Percentiles rank a stretch among this genome's conserved stretches.
These are phyloP conservation scores for Leptothorax acervorum DNA, from an alignment of 2,888 invertebrate species.

Conservation along the genomic window DNA sequence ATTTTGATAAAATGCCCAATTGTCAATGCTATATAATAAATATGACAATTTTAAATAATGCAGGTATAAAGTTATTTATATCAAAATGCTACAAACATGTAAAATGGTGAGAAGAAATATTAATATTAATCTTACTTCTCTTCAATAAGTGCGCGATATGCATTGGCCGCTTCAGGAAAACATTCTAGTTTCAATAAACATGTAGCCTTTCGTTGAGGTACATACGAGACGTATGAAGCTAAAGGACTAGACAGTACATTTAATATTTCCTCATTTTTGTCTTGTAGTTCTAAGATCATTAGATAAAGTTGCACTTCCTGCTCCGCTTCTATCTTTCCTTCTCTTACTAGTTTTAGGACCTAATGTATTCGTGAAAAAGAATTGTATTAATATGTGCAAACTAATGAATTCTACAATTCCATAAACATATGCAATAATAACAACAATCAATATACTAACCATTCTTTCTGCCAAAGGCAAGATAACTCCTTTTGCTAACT, in stretches of 20 bases:
- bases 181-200: constrained; percentile 90
- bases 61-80: background rate
- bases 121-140: constrained; percentile 89
- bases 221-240: constrained; percentile 80
- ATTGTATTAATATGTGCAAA: background rate
- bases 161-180: constrained; percentile 91
- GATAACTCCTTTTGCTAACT: constrained; percentile 89
- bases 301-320: constrained; percentile 97
- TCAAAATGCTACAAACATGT: background rate
- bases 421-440: constrained; percentile 15
- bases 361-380: constrained; percentile 56
- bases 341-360: constrained; percentile 91
- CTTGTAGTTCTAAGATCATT: constrained; percentile 93
- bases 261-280: constrained; percentile 93
- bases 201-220: constrained; percentile 90
- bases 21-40: constrained; percentile 83
- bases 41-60: background rate
- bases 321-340: constrained; percentile 96
- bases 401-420: background rate
- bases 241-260: constrained; percentile 93
- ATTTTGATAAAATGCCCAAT: constrained; percentile 86
- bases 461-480: constrained; percentile 96
- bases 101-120: constrained; percentile 54
- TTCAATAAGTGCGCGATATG: constrained; percentile 91
- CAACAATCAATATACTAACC: constrained; percentile 88